Evolutionary conservation across 2,797 vertebrate species (phyloP).

Genomic region (Eutrigla gurnardus): DNA sequence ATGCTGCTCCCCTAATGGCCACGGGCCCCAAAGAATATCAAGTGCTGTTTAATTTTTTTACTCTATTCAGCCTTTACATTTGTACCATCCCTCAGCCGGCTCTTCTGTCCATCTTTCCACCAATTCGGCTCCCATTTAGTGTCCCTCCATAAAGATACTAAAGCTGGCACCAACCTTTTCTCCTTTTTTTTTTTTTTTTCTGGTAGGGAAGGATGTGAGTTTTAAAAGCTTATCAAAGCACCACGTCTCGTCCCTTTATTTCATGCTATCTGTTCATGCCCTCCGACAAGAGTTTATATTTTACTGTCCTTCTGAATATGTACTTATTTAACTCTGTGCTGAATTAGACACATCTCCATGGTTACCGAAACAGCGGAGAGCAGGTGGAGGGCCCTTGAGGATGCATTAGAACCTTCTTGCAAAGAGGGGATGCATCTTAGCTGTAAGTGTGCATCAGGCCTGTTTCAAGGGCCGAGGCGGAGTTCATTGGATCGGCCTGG

Average conservation of each 20-base stretch:
- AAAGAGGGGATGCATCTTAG: conserved; percentile 58
- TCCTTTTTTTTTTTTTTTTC: conserved; percentile 8
- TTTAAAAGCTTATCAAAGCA: conserved; percentile 81
- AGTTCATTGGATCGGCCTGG: conserved; percentile 37
- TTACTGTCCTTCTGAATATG: conserved; percentile 67
- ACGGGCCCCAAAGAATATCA: conserved; percentile 74
- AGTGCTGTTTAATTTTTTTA: conserved; percentile 79
- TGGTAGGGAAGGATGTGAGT: conserved; percentile 51
- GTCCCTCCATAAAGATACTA: conserved; percentile 47
- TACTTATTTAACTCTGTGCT: conserved; percentile 73
- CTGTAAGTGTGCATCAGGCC: conserved; percentile 57
- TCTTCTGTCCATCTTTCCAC: conserved; percentile 64
- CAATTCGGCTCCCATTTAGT: conserved; percentile 69
- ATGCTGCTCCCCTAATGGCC: conserved; percentile 72
- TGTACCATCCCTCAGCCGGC: conserved; percentile 57
- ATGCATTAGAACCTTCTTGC: conserved; percentile 78
- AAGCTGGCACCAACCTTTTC: conserved; percentile 46
- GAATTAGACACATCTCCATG: conserved; percentile 78
- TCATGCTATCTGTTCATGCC: conserved; percentile 60
- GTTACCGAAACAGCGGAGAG: conserved; percentile 63
- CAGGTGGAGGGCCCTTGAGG: conserved; percentile 75
- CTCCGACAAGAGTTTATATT: conserved; percentile 78
- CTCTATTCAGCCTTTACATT: conserved; percentile 77
- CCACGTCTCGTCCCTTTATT: conserved; percentile 42
- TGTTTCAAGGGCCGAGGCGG: conserved; percentile 35